Evolutionary conservation across 2,113 vertebrate genomes (phyloP), one percentile per base, ranked within the genome.

Genomic region (Cathartes aura): DNA sequence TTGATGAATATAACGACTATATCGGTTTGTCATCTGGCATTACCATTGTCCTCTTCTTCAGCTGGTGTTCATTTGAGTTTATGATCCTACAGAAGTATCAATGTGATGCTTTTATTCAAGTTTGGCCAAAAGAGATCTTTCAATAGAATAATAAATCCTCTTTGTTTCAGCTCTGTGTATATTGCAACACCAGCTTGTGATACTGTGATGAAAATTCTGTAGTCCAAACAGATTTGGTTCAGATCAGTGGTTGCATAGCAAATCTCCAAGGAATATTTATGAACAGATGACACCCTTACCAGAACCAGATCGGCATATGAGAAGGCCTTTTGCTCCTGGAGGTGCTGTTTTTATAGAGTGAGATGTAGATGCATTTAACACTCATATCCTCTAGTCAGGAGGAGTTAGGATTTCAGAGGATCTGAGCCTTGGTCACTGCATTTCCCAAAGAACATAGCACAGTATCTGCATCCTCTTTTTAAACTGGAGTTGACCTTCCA

Each of bases 181-280:
- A 52, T 83, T 91, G 66, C 81, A 90, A 64, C 48, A 75, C n/a
- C 76, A 75, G 86, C 81, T 89, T 95, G 95, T 64, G 71, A 89
- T 87, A 58, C 14, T 72, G 81, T 89, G 78, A 93, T 96, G 87
- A 91, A 87, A 95, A 96, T 94, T 75, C 45, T 71, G 42, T 79
- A 85, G 82, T 95, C 68, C 74, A 80, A 91, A 91, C 68, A 85
- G 80, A 82, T 95, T 94, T 95, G 58, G 45, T 91, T 92, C 79
- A 90, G 84, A 87, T 96, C 91, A 76, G 84, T 88, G 84, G 60
- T 73, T 88, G 78, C 79, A 36, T 21, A 86, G 74, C 48, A 73
- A 70, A 80, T 74, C 83, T 91, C 83, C 20, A 42, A 68, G 83
- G 89, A 92, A 87, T 96, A 96, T 94, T 96, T 96, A 96, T 91